phyloP scores from a whole-genome alignment of 2,113 vertebrate genomes.

The Neolamprologus ventralis region DNA sequence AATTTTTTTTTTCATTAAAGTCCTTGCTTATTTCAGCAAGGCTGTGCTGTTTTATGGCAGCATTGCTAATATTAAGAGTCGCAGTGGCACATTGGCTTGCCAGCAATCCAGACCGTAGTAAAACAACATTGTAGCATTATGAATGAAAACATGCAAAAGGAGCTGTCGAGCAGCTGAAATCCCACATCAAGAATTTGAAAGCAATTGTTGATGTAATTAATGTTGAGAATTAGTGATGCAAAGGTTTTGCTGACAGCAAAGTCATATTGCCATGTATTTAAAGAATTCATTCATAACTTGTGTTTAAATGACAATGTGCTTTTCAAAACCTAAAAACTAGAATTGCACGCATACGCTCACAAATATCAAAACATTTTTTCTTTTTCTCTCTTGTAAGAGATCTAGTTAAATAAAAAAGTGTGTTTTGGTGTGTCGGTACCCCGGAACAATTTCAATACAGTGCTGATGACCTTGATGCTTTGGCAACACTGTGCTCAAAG shows the following conservation, averaged over 20 bases:
- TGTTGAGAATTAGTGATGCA: neutral
- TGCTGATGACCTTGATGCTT: neutral
- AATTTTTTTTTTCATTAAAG: rapidly evolving
- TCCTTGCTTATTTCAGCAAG: neutral
- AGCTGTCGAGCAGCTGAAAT: neutral
- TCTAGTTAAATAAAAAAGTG: neutral
- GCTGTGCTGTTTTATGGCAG: neutral
- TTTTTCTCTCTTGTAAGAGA: neutral
- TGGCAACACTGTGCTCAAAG: neutral
- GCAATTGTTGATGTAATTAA: neutral
- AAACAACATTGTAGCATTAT: neutral
- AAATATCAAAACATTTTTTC: too few relatives aligned
- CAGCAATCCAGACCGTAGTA: neutral
- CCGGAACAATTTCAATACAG: neutral
- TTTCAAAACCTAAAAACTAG: neutral
- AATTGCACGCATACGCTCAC: rapidly evolving
- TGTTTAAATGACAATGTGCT: neutral
- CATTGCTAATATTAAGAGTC: neutral
- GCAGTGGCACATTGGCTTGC: neutral
- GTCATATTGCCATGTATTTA: neutral
- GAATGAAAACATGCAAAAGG: neutral
- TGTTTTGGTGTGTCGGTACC: neutral
- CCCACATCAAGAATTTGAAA: neutral
- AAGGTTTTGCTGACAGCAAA: neutral
- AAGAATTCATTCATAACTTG: neutral